Evolutionary conservation across 1,140 invertebrate genomes (phyloP).

Genomic region (Caenorhabditis latens): DNA sequence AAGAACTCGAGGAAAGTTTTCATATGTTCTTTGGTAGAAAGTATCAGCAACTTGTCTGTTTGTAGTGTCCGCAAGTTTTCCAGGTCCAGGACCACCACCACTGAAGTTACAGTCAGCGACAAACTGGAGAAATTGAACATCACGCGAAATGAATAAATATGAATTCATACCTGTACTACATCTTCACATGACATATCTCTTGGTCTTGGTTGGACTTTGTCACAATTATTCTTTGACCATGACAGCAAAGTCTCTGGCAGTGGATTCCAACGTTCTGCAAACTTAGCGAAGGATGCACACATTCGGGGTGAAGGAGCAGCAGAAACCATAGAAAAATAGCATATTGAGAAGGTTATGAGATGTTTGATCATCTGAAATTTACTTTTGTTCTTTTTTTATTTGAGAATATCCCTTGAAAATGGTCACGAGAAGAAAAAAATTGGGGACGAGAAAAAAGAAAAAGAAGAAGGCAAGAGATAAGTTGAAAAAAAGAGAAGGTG

Average conservation of each 20-base stretch:
- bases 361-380: conserved; percentile 16
- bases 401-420: not conserved
- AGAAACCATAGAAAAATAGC: not conserved
- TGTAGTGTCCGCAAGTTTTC: conserved; percentile 15
- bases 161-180: conserved; percentile 62
- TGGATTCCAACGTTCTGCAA: conserved; percentile 67
- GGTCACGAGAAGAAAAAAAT: not conserved
- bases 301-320: conserved; percentile 64
- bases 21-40: conserved; percentile 63
- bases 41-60: conserved; percentile 5
- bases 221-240: conserved; percentile 68
- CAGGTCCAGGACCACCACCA: not conserved
- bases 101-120: conserved; percentile 66
- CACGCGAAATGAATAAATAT: not conserved
- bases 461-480: not conserved
- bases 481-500: not conserved
- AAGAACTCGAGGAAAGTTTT: conserved; percentile 62
- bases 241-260: conserved; percentile 65
- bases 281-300: conserved; percentile 66
- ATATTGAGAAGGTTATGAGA: not conserved
- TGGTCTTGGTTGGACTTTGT: conserved; percentile 68
- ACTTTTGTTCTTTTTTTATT: not conserved
- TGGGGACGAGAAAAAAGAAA: not conserved
- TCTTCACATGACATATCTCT: conserved; percentile 68
- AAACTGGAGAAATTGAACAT: conserved; percentile 55